Base-by-base conservation (phyloP, 2,888 invertebrate species). In the Macrophya alboannulata region DNA sequence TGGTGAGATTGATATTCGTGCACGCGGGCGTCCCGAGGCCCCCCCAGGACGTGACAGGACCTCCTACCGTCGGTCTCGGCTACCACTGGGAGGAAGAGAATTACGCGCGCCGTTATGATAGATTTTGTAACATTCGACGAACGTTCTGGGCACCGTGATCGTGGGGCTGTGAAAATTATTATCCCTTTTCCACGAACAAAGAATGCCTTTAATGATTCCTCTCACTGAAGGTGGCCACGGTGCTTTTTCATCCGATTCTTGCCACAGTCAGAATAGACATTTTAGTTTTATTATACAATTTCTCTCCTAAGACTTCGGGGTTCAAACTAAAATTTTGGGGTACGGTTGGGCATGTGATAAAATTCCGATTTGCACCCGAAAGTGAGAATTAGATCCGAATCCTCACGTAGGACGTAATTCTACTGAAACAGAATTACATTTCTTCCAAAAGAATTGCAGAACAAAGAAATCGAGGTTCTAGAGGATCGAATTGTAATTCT, bases 1-100 rank as follows among this genome's bases (percentile, higher is more conserved):
- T 91, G 91, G 88, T 85, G 88, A 90, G 91, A 91, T 91, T 89
- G 90, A 91, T 91, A 89, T 87, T 85, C 86, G 72, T 89, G 87
- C 86, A 82, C 84, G 71, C 62, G 68, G 65, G 83, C 68, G 68
- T 84, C 85, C 84, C 51, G 51, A 84, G 85, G 83, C 83, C 87
- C 89, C 87, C 89, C 89, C 88, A 88, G 88, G 89, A 90, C 88
- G 89, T 87, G 68, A 76, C 86, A 84, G 87, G 90, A 89, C 90
- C 90, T 89, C 90, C 91, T 91, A 91, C 88, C 84, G 91, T 86
- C 85, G 85, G 81, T 86, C 85, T 21, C 37, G 48, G 83, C 83
- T 83, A 83, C 83, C 83, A 83, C 48, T 51, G 83, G 40, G 68
- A 31, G 45, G 48, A 65, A 17, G 62, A 81, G 62, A 65, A 45